These are phyloP conservation scores for Uropsilus gracilis DNA, from an alignment of 2,113 vertebrate genomes.

Conservation along the genomic window DNA sequence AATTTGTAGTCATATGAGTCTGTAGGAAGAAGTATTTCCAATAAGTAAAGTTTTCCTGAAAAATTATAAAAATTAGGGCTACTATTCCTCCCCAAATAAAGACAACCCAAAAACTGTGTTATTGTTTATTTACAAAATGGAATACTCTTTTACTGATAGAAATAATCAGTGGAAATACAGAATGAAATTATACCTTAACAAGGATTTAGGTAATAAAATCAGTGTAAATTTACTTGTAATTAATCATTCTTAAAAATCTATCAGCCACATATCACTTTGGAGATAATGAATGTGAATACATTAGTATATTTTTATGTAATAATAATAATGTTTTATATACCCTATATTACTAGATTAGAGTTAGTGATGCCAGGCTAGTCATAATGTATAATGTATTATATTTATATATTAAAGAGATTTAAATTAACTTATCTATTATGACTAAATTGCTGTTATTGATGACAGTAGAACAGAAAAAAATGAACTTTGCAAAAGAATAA, in stretches of 20 bases:
- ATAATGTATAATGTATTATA: too few relatives aligned
- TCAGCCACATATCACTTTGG: background rate
- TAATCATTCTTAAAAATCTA: background rate
- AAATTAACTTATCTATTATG: too few relatives aligned
- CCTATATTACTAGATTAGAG: too few relatives aligned
- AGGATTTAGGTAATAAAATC: background rate
- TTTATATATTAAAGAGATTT: too few relatives aligned
- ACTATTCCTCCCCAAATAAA: background rate
- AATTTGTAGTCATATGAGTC: background rate
- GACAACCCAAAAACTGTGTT: background rate
- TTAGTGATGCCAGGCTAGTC: too few relatives aligned
- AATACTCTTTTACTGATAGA: background rate
- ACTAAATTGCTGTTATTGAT: too few relatives aligned
- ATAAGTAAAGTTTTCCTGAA: background rate
- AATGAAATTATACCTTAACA: background rate
- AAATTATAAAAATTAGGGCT: background rate
- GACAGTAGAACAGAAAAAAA: too few relatives aligned
- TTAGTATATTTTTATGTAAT: too few relatives aligned
- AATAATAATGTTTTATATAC: too few relatives aligned
- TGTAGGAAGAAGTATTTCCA: background rate
- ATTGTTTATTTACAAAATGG: background rate
- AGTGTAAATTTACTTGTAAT: background rate
- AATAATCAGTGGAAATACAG: background rate
- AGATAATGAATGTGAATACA: too few relatives aligned
- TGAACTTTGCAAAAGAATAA: too few relatives aligned